Conservation (phyloP, 2,113 vertebrate species). For the Anseranas semipalmata region DNA sequence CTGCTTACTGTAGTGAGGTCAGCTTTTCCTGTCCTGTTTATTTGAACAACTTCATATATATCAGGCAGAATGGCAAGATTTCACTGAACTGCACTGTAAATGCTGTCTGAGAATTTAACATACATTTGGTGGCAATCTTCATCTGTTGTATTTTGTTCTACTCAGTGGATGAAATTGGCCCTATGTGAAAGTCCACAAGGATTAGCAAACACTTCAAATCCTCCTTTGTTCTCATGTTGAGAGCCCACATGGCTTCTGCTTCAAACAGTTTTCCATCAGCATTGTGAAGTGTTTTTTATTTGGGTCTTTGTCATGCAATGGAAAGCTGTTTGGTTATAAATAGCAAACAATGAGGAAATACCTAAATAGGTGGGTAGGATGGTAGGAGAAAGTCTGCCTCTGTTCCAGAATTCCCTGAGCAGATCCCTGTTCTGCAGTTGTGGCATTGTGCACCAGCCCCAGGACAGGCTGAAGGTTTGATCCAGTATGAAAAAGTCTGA, state of each 20-base stretch:
- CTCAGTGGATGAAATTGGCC: not conserved
- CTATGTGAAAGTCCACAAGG: not conserved
- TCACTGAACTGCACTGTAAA: not conserved
- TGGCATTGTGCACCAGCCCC: not conserved
- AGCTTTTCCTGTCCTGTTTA: conserved; percentile 39
- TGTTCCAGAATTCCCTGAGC: not conserved
- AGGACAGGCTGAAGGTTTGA: not conserved
- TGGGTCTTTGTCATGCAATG: not conserved
- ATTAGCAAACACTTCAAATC: not conserved
- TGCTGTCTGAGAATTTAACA: not conserved
- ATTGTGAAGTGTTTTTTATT: not conserved
- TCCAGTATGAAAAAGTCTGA: not conserved
- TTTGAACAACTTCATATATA: conserved; percentile 20
- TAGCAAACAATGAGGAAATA: not conserved
- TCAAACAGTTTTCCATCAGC: not conserved
- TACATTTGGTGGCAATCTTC: not conserved
- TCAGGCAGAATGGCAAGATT: not conserved
- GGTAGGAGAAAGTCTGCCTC: not conserved
- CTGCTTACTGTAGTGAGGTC: conserved; percentile 50
- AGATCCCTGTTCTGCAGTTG: not conserved
- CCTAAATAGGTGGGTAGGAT: not conserved
- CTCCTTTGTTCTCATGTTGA: not conserved
- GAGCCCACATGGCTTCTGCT: not conserved
- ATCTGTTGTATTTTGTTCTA: not conserved
- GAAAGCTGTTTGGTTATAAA: not conserved